Evolutionary conservation across 2,888 invertebrate genomes (phyloP).

Genomic region (Pseudococcus jackbeardsleyi): DNA sequence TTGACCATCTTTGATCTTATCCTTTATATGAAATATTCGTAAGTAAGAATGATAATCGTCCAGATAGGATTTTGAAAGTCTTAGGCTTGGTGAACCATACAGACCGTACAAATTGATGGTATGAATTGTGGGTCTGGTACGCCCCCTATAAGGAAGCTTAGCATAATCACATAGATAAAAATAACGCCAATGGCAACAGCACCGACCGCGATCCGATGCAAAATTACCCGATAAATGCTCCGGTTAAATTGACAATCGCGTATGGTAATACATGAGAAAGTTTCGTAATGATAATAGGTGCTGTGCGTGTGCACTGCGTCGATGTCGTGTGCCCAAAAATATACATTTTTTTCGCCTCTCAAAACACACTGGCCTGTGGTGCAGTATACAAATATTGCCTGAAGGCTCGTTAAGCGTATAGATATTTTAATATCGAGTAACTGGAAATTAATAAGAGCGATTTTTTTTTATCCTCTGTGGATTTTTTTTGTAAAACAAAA

Average conservation of each 20-base stretch:
- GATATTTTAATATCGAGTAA: no score
- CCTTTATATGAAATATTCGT: background rate
- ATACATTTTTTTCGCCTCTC: background rate
- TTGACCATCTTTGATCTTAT: no score
- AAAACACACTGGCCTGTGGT: background rate
- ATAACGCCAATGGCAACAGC: background rate
- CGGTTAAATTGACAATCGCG: slow-evolving; percentile 12
- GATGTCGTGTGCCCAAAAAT: slow-evolving; percentile 11
- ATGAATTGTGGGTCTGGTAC: slow-evolving; percentile 3
- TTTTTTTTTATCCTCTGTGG: background rate
- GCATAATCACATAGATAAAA: background rate
- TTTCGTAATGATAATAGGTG: slow-evolving; percentile 7
- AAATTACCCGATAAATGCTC: slow-evolving; percentile 18
- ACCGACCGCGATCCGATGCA: background rate
- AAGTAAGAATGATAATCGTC: background rate
- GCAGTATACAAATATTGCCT: background rate
- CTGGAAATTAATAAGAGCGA: background rate
- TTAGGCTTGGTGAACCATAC: background rate
- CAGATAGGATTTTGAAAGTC: background rate
- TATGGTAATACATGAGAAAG: background rate
- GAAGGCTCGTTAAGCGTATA: background rate
- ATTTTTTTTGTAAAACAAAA: background rate
- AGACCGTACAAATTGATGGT: background rate
- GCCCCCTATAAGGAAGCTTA: slow-evolving; percentile 16
- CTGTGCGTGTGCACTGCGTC: background rate